Evolutionary conservation across 2,797 vertebrate species (phyloP), one percentile per base, ranked within the genome.

Genomic region (Dicrostonyx torquatus): DNA sequence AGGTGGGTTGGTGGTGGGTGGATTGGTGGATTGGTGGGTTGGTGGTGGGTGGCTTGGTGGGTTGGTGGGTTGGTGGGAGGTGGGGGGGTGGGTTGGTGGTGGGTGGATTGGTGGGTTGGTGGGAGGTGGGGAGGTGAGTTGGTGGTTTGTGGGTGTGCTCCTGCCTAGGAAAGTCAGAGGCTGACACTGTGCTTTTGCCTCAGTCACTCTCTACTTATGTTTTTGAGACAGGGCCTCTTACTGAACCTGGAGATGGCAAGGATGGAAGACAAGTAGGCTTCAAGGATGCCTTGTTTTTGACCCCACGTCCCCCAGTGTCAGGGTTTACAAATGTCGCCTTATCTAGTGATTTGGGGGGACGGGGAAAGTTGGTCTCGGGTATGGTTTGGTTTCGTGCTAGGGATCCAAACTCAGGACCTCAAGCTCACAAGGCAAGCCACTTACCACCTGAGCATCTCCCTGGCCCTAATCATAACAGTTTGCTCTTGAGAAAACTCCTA

Each of bases 401-500:
- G 4, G 9, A 70, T 37, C 13, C 48, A 70, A 53, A 53, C 66
- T 55, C n/a, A 40, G 13, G 48, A 53, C 34, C 13, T 53, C 24
- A 26, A 7, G 48, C 2, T 86, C 18, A 1, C 2, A 5, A 50
- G 8, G 9, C 13, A 70, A 85, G 3, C 22, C 11, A 20, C 14
- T 79, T 79, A 24, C 22, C 34, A 55, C 22, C 34, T 0, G 7
- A 68, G 45, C 45, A 29, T 29, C 3, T 53, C 66, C 48, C 48
- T 15, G 55, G 9, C 22, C 22, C 79, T 82, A 1, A 48, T 88
- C 37, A 77, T 31, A 92, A 92, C 82, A 29, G 4, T 86, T 79
- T 93, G n/a, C 76, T 53, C 34, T 87, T 94, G 66, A 78, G 79
- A 94, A 95, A 91, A 75, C 20, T 60, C 37, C 60, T 26, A 31